Evolutionary conservation across 2,888 invertebrate species (phyloP).

Genomic region (Meiosimyza platycephala): DNA sequence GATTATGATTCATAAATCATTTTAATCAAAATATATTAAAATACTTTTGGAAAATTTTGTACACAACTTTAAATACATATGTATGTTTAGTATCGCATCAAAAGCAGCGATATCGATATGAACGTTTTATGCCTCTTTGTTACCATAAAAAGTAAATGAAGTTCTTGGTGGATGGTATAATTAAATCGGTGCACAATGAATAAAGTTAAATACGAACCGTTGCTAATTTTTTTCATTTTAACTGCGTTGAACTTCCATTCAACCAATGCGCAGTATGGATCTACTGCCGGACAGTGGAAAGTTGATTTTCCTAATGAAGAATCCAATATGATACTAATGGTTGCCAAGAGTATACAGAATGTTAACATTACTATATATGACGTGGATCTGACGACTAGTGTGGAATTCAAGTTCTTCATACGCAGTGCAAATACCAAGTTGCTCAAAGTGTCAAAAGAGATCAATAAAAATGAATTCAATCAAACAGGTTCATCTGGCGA

Average conservation of each 20-base stretch:
- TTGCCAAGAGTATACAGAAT: slow-evolving; percentile 14
- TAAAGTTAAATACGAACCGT: background rate
- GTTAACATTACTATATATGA: slow-evolving; percentile 45
- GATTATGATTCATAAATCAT: no score
- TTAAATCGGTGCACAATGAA: background rate
- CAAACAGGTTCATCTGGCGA: slow-evolving; percentile 13
- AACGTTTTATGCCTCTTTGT: no score
- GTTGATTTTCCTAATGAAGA: slow-evolving; percentile 41
- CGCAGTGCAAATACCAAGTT: slow-evolving; percentile 38
- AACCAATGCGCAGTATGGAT: slow-evolving; percentile 36
- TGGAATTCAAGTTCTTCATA: slow-evolving; percentile 44
- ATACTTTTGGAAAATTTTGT: no score
- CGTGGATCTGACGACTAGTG: slow-evolving; percentile 36
- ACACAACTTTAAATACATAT: no score
- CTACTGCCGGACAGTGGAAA: slow-evolving; percentile 49
- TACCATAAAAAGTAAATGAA: background rate
- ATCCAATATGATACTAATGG: slow-evolving; percentile 28
- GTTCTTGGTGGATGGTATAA: background rate
- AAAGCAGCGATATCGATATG: no score
- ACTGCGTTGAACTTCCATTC: background rate
- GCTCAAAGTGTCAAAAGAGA: slow-evolving; percentile 33
- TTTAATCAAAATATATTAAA: no score
- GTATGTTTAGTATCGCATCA: no score
- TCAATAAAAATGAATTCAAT: slow-evolving; percentile 32
- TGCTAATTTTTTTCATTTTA: background rate